Evolutionary conservation across 2,888 invertebrate species (phyloP), one percentile per base, ranked within the genome.

Genomic region (Lycocerus yunnanus): DNA sequence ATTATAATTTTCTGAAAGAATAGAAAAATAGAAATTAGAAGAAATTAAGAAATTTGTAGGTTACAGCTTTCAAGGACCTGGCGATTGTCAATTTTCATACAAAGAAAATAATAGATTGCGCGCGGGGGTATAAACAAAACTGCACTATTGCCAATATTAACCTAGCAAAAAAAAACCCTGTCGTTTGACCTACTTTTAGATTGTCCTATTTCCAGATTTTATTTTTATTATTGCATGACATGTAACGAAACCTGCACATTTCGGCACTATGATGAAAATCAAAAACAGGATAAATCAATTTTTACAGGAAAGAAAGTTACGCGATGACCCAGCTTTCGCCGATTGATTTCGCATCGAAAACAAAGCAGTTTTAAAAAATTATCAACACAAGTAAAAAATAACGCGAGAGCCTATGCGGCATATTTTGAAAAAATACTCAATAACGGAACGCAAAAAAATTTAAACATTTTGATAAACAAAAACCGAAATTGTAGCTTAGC

Each of bases 121-220:
- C 16, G 20, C 61, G 16, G 20, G 61, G 61, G 61, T 63, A 63
- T 63, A 63, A 63, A 63, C 61, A 63, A 63, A 63, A 14, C 10
- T 13, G 13, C 74, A 71, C 15, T 58, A 67, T 58, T 72, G 69
- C 75, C 75, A 75, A 67, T 24, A 24, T 58, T 43, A 71, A 72
- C 67, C 68, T 66, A 66, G 66, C 60, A n/a, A 66, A 70, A 68
- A n/a, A 74, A 71, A 68, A 69, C 75, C 75, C 75, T 24, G 63
- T 13, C 24, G 16, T 72, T 72, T 75, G 75, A 75, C 75, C 75
- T 72, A 75, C 69, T 72, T 75, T 69, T 67, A 24, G 72, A 60
- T 16, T 75, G 75, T 69, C 75, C 75, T 75, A 75, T 72, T 75
- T 75, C 71, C 68, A 75, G 75, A 66, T 58, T 58, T 43, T 59